Evolutionary conservation across 1,140 invertebrate species (phyloP), one percentile per base, ranked within the genome.

Genomic region (Eurytemora carolleeae): DNA sequence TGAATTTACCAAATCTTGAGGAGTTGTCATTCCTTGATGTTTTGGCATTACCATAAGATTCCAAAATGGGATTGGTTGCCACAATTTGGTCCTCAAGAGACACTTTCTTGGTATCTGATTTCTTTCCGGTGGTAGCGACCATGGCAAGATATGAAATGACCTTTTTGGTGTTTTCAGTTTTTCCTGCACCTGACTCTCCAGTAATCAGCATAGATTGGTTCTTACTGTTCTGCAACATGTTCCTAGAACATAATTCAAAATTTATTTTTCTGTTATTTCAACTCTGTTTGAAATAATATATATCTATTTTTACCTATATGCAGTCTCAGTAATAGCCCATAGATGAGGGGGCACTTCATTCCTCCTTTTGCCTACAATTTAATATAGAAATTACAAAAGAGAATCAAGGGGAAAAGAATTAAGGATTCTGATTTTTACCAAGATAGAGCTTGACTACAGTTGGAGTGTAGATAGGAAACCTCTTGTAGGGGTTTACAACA

Each of bases 1-100:
- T 98, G 83, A 99, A 99, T 87, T 99, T 92, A 90, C 87, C 87
- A 85, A 93, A 92, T 83, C 93, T 87, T 66, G 93, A 98, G 20
- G 92, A 97, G 85, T 98, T 97, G 79, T 98, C 93, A 78, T 98
- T 97, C 87, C 93, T 88, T 71, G 92, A 88, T 70, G 93, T 98
- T 83, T 98, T 98, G 73, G 93, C 93, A 80, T 97, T 98, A 88
- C 93, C 93, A 75, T 96, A 98, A 69, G 93, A 92, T 80, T 98
- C 93, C 79, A 98, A 84, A 70, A 98, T 93, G 71, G 93, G 93
- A 78, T 98, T 98, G 76, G 92, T 95, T 75, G 96, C 92, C 68
- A 98, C 90, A 76, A 97, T 91, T 77, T 97, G 93, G 80, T 97
- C 92, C 79, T 96, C 93, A 69, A 93, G 79, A 67, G 60, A 57